Evolutionary conservation across 2,888 invertebrate species (phyloP).

Genomic region (Philonicus albiceps): DNA sequence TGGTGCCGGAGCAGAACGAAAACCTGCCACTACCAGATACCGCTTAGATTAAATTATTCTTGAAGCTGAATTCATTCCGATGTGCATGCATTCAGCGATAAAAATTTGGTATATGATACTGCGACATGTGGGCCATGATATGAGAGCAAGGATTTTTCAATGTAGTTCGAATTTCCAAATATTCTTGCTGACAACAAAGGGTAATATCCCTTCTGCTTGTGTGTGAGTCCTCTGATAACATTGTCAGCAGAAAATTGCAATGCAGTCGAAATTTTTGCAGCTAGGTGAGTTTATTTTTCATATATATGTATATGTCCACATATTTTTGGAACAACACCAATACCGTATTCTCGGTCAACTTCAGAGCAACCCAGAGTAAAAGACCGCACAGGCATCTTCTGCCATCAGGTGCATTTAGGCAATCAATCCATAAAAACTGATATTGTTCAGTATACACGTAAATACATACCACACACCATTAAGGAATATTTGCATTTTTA

Average conservation of each 20-base stretch:
- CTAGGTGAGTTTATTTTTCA: neutral
- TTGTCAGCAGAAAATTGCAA: neutral
- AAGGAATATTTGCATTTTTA: too few relatives aligned
- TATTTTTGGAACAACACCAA: neutral
- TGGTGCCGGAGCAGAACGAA: neutral
- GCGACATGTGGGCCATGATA: neutral
- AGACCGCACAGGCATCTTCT: neutral
- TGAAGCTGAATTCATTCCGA: neutral
- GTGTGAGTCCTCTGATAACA: neutral
- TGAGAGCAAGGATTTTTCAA: neutral
- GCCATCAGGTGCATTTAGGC: neutral
- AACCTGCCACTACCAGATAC: neutral
- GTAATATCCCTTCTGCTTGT: neutral
- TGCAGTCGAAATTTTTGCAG: neutral
- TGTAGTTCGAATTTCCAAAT: neutral
- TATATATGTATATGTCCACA: neutral
- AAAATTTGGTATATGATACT: neutral
- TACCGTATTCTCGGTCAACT: too few relatives aligned
- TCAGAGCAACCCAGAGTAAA: neutral
- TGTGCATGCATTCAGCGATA: neutral
- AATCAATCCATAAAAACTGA: neutral
- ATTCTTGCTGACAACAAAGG: neutral
- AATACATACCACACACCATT: too few relatives aligned
- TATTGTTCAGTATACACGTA: neutral
- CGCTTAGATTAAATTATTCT: neutral